A percentile compares a stretch with the other conserved stretches of the same genome.
Conservation (phyloP, 2,113 vertebrate genomes). For the Sorex fumeus region DNA sequence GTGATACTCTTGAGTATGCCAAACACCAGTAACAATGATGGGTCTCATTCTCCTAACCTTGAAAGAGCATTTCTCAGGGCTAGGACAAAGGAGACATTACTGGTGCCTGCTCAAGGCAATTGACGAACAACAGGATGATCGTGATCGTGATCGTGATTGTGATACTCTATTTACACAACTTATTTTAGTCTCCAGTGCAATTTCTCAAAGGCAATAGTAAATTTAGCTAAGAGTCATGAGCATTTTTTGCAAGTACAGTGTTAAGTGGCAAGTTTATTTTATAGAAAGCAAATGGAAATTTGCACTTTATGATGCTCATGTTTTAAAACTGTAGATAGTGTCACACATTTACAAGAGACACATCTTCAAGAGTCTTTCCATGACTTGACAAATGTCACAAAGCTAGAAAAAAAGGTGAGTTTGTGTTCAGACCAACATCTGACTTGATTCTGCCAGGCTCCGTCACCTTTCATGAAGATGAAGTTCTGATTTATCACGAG, state of each 20-base stretch:
- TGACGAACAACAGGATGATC: too few relatives aligned
- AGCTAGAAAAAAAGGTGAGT: neutral
- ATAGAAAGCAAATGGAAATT: neutral
- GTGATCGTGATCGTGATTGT: too few relatives aligned
- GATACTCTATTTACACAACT: neutral
- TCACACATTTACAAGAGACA: neutral
- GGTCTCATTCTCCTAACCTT: too few relatives aligned
- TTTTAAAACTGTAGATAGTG: neutral
- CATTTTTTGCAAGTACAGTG: neutral
- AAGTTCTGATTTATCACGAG: neutral
- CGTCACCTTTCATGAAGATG: neutral
- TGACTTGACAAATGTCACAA: neutral
- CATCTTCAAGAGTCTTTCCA: neutral
- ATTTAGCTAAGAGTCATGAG: neutral
- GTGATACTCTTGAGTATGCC: neutral
- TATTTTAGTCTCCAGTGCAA: constrained; percentile 17
- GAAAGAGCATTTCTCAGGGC: too few relatives aligned
- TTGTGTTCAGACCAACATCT: neutral
- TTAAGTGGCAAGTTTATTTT: neutral
- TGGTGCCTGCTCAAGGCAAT: too few relatives aligned
- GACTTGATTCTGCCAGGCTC: neutral
- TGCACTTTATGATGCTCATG: neutral
- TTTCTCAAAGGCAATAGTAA: neutral
- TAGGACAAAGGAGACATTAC: too few relatives aligned
- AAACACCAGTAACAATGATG: too few relatives aligned